These are phyloP conservation scores for Oophaga sylvatica DNA, from an alignment of 2,797 vertebrate genomes.

Conservation along the genomic window DNA sequence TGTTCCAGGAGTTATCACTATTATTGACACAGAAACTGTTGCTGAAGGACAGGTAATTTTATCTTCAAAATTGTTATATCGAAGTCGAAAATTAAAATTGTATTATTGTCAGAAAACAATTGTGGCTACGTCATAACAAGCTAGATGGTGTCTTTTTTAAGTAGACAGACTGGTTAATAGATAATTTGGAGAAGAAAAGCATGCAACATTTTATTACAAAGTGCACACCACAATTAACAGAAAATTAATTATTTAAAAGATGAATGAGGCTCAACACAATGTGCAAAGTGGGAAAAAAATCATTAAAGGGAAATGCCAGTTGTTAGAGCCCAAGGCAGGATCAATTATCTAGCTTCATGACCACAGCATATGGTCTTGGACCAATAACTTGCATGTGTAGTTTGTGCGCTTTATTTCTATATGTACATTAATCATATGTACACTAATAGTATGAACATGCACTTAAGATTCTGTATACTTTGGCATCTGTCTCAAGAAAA, in stretches of 20 bases:
- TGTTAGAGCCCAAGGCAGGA: slow-evolving; percentile 20
- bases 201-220: slow-evolving; percentile 2
- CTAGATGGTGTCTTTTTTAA: background rate
- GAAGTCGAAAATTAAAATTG: background rate
- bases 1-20: slow-evolving; percentile 89
- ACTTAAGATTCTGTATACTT: background rate
- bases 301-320: slow-evolving; percentile 12
- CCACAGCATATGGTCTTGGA: slow-evolving; percentile 12
- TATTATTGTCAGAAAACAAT: background rate
- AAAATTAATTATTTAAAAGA: slow-evolving; percentile 15
- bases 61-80: background rate
- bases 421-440: background rate
- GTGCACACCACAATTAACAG: slow-evolving; percentile 16
- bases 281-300: background rate
- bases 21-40: slow-evolving; percentile 92
- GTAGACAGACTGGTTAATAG: background rate
- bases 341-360: slow-evolving; percentile 7
- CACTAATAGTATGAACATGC: background rate
- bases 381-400: background rate
- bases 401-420: slow-evolving; percentile 1
- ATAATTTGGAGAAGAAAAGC: background rate
- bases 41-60: slow-evolving; percentile 91
- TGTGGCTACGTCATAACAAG: background rate
- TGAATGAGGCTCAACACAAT: background rate
- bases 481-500: background rate